phyloP scores from a whole-genome alignment of 2,797 vertebrate genomes.

The Typhlichthys subterraneus region DNA sequence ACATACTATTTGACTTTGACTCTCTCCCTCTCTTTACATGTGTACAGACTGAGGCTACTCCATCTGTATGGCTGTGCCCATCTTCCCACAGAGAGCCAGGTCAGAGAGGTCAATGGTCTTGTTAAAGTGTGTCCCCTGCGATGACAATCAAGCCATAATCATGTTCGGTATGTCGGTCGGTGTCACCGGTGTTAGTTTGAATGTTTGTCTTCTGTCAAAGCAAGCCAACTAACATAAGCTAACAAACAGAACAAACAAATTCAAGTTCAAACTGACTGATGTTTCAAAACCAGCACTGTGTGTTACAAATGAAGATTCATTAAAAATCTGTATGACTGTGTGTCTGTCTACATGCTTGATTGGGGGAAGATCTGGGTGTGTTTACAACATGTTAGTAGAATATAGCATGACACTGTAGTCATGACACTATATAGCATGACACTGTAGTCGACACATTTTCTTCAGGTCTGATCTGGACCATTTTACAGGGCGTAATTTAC shows the following conservation, averaged over 20 bases:
- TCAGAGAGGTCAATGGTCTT: constrained; percentile 30
- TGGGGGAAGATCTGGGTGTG: background rate
- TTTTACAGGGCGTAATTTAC: too few species aligned
- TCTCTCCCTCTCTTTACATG: constrained; percentile 16
- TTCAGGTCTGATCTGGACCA: too few species aligned
- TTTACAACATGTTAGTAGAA: too few species aligned
- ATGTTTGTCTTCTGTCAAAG: too few species aligned
- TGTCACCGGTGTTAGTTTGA: too few species aligned
- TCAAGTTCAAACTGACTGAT: background rate
- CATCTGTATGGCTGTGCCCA: constrained; percentile 49
- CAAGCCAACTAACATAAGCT: background rate
- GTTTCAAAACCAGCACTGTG: background rate
- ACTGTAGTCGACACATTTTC: too few species aligned
- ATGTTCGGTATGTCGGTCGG: too few species aligned
- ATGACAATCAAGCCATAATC: too few species aligned
- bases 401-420: too few species aligned
- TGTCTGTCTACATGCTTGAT: background rate
- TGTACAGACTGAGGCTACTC: constrained; percentile 40
- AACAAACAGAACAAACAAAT: background rate
- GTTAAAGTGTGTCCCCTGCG: constrained; percentile 35
- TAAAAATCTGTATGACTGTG: background rate
- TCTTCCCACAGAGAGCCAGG: constrained; percentile 28
- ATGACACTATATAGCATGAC: too few species aligned
- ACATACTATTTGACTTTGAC: background rate
- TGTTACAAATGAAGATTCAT: background rate